Percentiles rank a stretch among this genome's conserved stretches.
phyloP scores from a whole-genome alignment of 2,797 vertebrate genomes.

The Rousettus madagascariensis region DNA sequence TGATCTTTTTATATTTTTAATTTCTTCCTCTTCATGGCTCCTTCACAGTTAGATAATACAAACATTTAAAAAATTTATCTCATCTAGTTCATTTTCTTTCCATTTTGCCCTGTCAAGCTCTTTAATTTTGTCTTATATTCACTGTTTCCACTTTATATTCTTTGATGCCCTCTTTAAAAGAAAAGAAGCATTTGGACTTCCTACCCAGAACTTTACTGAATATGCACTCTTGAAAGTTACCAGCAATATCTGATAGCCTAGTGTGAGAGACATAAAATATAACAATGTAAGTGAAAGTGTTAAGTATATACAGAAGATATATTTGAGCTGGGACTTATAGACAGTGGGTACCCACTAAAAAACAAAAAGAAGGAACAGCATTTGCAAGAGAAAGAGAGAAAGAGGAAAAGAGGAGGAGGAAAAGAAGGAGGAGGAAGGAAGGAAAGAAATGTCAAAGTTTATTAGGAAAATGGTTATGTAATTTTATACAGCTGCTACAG shows the following conservation, averaged over 20 bases:
- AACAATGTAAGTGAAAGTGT: neutral
- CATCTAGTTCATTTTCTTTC: neutral
- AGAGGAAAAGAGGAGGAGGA: no score
- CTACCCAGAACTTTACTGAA: neutral
- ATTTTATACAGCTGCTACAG: neutral
- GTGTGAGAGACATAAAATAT: neutral
- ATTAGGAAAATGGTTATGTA: neutral
- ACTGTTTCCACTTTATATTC: neutral
- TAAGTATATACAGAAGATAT: neutral
- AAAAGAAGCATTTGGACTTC: neutral
- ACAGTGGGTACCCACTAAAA: neutral
- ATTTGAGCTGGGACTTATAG: neutral
- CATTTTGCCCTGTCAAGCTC: neutral
- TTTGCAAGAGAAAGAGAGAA: no score
- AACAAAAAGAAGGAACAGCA: neutral
- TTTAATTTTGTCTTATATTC: neutral
- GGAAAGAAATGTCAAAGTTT: neutral
- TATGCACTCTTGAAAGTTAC: neutral
- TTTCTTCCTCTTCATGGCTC: neutral
- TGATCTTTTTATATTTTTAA: neutral
- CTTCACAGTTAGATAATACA: neutral
- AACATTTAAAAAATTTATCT: neutral
- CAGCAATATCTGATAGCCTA: neutral
- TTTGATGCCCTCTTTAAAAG: neutral
- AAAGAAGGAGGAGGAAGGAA: no score